Evolutionary conservation across 2,888 invertebrate species (phyloP).

Genomic region (Meghimatium bilineatum): DNA sequence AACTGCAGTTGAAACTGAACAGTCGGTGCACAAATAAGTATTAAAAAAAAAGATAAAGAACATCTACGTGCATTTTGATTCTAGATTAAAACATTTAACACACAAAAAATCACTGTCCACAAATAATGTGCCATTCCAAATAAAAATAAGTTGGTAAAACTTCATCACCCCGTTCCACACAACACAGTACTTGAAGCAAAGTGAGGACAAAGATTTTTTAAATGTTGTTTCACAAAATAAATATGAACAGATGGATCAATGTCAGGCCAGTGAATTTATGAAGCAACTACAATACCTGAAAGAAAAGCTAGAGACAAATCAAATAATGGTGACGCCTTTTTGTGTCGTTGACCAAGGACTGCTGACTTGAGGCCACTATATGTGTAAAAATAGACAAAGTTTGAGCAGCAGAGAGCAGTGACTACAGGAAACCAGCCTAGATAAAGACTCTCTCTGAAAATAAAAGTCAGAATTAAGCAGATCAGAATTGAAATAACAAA

Average conservation of each 20-base stretch:
- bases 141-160: neutral
- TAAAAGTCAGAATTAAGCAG: neutral
- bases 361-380: constrained; percentile 88
- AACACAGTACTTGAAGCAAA: too few species aligned
- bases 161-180: too few species aligned
- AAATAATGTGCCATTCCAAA: neutral
- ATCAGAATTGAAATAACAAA: neutral
- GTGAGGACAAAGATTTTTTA: neutral
- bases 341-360: constrained; percentile 80
- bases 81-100: neutral
- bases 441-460: constrained; percentile 81
- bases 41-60: neutral
- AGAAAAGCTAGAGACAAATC: constrained; percentile 87
- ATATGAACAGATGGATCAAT: neutral
- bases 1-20: too few species aligned
- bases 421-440: constrained; percentile 89
- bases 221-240: neutral
- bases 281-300: constrained; percentile 81
- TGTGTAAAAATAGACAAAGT: constrained; percentile 96
- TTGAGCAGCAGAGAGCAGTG: constrained; percentile 89
- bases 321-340: constrained; percentile 81
- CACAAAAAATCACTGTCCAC: neutral
- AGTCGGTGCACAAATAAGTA: too few species aligned
- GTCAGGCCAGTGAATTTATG: neutral
- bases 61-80: neutral